phyloP scores from a whole-genome alignment of 2,888 invertebrate species.

The Melinaea menophilus region DNA sequence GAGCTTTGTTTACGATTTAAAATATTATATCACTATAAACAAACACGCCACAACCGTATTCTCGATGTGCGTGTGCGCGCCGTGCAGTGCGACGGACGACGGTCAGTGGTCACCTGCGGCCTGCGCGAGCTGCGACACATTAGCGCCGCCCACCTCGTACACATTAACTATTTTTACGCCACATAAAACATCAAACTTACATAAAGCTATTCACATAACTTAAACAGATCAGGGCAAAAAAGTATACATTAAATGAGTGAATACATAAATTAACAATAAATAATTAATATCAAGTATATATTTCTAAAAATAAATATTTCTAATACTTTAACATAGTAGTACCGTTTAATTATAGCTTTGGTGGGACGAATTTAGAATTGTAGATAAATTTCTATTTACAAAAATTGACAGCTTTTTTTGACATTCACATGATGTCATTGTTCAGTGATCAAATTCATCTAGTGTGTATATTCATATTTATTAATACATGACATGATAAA shows the following conservation, averaged over 20 bases:
- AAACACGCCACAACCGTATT: conserved; percentile 11
- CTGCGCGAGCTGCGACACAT: conserved; percentile 21
- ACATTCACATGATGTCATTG: not conserved
- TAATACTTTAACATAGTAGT: too few relatives aligned
- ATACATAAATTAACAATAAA: too few relatives aligned
- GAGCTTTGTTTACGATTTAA: not conserved
- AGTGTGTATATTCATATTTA: not conserved
- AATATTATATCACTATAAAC: conserved; percentile 2
- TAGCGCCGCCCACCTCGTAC: conserved; percentile 25
- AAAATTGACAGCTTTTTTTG: not conserved
- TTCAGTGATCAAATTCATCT: not conserved
- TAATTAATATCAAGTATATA: too few relatives aligned
- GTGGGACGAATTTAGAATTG: too few relatives aligned
- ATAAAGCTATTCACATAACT: conserved; percentile 13
- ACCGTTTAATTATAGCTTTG: too few relatives aligned
- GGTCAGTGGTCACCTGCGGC: conserved; percentile 23
- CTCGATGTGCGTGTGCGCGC: conserved; percentile 20
- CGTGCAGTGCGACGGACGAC: conserved; percentile 31
- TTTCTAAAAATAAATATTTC: too few relatives aligned
- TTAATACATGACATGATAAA: too few relatives aligned
- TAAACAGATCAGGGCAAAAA: not conserved
- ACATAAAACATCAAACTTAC: conserved; percentile 29
- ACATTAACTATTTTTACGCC: conserved; percentile 37
- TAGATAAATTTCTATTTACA: conserved; percentile 1
- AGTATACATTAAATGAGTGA: too few relatives aligned